These are phyloP conservation scores for Pseudocheirus occidentalis DNA, from an alignment of 2,797 vertebrate species.

Conservation along the genomic window DNA sequence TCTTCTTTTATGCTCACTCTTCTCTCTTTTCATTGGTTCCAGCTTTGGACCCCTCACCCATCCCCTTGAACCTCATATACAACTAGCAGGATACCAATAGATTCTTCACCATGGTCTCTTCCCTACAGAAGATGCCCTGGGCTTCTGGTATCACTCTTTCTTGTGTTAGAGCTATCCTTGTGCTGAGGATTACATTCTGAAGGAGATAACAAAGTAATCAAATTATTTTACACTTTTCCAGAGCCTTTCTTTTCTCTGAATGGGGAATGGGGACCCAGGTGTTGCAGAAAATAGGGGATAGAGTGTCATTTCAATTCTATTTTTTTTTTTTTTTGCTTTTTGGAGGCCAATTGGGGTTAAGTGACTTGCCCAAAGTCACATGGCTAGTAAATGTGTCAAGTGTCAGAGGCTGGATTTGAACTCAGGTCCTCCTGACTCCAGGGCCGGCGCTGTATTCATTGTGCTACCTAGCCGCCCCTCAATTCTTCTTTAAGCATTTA, in stretches of 20 bases:
- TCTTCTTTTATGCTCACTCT: background rate
- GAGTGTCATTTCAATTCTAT: background rate
- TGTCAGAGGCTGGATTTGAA: too few relatives aligned
- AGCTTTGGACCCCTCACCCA: background rate
- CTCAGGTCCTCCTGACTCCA: too few relatives aligned
- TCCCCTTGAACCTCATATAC: background rate
- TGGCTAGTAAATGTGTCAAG: too few relatives aligned
- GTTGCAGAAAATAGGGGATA: background rate
- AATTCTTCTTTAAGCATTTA: background rate
- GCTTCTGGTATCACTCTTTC: background rate
- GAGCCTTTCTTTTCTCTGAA: background rate
- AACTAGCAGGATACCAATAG: background rate
- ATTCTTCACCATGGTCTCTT: background rate
- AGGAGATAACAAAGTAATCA: background rate
- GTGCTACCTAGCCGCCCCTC: too few relatives aligned
- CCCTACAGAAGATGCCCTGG: background rate
- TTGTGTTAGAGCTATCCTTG: background rate
- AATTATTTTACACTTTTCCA: background rate
- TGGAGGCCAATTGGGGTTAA: too few relatives aligned
- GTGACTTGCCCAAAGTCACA: too few relatives aligned
- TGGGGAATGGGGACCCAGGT: background rate
- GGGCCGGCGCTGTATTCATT: too few relatives aligned
- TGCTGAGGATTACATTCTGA: background rate
- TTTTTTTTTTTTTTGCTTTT: too few relatives aligned
- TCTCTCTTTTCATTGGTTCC: background rate